phyloP scores from a whole-genome alignment of 2,113 vertebrate species.

The Camelus bactrianus region DNA sequence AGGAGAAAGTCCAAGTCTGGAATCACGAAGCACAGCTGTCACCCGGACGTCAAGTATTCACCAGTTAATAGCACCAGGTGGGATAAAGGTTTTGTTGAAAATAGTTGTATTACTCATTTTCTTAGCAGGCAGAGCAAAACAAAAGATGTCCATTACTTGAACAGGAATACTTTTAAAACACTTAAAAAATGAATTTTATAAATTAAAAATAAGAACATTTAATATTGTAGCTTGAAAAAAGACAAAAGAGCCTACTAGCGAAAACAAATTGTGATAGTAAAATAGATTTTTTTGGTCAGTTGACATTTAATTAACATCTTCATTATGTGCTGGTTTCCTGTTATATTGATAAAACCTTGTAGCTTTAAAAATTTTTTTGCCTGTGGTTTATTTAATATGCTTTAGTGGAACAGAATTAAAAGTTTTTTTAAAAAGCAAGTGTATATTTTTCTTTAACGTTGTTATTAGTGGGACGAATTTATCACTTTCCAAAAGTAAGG shows the following conservation, averaged over 20 bases:
- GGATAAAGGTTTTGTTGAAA: slow-evolving; percentile 40
- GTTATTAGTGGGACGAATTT: slow-evolving; percentile 29
- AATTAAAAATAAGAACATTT: slow-evolving; percentile 36
- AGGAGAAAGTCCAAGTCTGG: slow-evolving; percentile 88
- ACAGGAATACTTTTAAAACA: slow-evolving; percentile 32
- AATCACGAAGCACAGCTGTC: slow-evolving; percentile 87
- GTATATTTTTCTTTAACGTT: slow-evolving; percentile 50
- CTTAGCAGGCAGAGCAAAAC: slow-evolving; percentile 45
- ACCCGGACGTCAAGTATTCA: slow-evolving; percentile 90
- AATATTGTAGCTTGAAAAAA: slow-evolving; percentile 39
- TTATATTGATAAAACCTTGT: slow-evolving; percentile 1
- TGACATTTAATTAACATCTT: slow-evolving; percentile 55
- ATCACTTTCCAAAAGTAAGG: slow-evolving; percentile 51
- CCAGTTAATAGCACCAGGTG: slow-evolving; percentile 92
- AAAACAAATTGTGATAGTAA: slow-evolving; percentile 53
- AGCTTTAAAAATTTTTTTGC: slow-evolving; percentile 6
- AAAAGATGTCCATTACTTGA: slow-evolving; percentile 24
- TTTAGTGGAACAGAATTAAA: slow-evolving; percentile 38
- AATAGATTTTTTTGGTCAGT: slow-evolving; percentile 14
- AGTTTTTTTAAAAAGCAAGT: slow-evolving; percentile 25
- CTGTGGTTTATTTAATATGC: slow-evolving; percentile 49
- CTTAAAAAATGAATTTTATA: slow-evolving; percentile 51
- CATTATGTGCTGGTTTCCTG: neutral
- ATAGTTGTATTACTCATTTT: slow-evolving; percentile 59
- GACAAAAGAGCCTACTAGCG: slow-evolving; percentile 8